phyloP scores from a whole-genome alignment of 2,888 invertebrate genomes.

The Watsonalla cultraria region DNA sequence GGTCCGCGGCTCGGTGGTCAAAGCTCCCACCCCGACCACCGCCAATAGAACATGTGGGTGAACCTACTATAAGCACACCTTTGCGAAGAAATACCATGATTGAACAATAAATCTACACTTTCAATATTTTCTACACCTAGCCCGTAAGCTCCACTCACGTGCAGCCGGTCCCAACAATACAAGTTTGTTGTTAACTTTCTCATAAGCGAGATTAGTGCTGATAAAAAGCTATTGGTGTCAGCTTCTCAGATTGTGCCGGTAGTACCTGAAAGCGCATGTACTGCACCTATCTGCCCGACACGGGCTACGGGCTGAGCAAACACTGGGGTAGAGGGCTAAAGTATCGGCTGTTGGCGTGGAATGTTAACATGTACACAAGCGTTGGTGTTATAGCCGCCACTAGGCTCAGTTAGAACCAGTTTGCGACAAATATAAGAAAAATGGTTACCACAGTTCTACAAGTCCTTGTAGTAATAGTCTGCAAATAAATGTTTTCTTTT shows the following conservation, averaged over 20 bases:
- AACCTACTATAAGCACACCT: too few species aligned
- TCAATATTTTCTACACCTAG: background rate
- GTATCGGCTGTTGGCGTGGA: slow-evolving; percentile 12
- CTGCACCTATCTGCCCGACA: slow-evolving; percentile 70
- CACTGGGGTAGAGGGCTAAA: slow-evolving; percentile 41
- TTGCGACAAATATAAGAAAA: too few species aligned
- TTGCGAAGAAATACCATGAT: background rate
- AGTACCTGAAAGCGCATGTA: slow-evolving; percentile 75
- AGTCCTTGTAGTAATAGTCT: too few species aligned
- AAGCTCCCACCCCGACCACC: too few species aligned
- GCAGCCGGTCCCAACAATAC: slow-evolving; percentile 23
- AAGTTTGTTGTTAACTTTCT: slow-evolving; percentile 64
- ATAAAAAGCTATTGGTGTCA: slow-evolving; percentile 77
- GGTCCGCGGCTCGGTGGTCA: too few species aligned
- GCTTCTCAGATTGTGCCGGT: slow-evolving; percentile 62
- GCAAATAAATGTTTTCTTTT: too few species aligned
- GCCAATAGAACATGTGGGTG: too few species aligned
- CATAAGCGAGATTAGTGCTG: slow-evolving; percentile 68
- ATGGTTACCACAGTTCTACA: too few species aligned
- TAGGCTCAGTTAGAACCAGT: too few species aligned
- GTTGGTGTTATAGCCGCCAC: background rate
- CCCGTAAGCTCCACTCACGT: background rate
- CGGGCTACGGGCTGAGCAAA: slow-evolving; percentile 71
- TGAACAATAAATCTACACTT: background rate
- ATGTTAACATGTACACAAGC: background rate